Percentiles rank a stretch among this genome's conserved stretches.
Conservation (phyloP, 2,888 invertebrate species). For the Andrena bicolor region DNA sequence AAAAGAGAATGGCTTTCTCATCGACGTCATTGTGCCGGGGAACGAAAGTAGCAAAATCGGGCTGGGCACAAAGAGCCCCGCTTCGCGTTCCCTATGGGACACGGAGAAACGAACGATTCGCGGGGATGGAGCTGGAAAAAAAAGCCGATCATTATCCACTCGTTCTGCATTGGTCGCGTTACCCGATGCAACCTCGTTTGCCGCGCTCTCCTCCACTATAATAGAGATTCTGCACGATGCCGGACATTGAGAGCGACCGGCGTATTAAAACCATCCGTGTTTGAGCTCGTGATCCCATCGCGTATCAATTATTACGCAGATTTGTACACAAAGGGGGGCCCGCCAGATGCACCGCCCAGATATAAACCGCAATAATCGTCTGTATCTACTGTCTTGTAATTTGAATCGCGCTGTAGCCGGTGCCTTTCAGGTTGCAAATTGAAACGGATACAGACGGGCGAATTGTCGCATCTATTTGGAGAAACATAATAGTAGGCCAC, state of each 20-base stretch:
- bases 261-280: slow-evolving; percentile 70
- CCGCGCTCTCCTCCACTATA: slow-evolving; percentile 60
- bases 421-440: background rate
- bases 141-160: slow-evolving; percentile 74
- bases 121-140: slow-evolving; percentile 61
- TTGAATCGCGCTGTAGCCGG: slow-evolving; percentile 22
- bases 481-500: background rate
- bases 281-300: slow-evolving; percentile 67
- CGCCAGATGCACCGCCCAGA: slow-evolving; percentile 44
- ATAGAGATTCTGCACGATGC: slow-evolving; percentile 69
- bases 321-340: slow-evolving; percentile 70
- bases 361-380: slow-evolving; percentile 68
- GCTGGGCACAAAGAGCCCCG: slow-evolving; percentile 65
- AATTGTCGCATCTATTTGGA: background rate
- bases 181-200: slow-evolving; percentile 72
- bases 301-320: slow-evolving; percentile 72
- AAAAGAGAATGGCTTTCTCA: slow-evolving; percentile 38
- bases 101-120: slow-evolving; percentile 63
- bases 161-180: slow-evolving; percentile 70
- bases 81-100: slow-evolving; percentile 71
- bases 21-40: slow-evolving; percentile 62
- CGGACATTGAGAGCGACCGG: slow-evolving; percentile 61
- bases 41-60: slow-evolving; percentile 67
- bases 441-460: background rate
- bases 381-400: slow-evolving; percentile 65